A percentile compares a stretch with the other conserved stretches of the same genome.
These are phyloP conservation scores for Eurytoma californica DNA, from an alignment of 2,888 invertebrate genomes.

Conservation along the genomic window DNA sequence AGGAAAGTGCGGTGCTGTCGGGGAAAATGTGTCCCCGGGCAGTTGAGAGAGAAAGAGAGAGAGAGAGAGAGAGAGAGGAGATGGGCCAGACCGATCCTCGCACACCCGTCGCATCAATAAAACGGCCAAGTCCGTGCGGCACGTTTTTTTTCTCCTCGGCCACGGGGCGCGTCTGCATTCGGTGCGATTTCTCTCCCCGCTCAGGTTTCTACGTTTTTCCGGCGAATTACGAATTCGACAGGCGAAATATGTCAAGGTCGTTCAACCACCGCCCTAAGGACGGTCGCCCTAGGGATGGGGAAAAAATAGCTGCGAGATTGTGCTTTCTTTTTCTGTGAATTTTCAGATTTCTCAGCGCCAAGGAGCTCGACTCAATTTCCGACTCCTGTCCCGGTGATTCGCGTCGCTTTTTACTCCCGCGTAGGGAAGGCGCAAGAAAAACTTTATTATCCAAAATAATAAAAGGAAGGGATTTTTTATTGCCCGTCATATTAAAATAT, in stretches of 20 bases:
- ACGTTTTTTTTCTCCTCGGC: neutral
- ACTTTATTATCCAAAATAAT: too few species aligned
- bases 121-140: conserved; percentile 1
- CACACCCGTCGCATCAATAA: conserved; percentile 39
- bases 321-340: neutral
- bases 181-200: conserved; percentile 13
- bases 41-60: neutral
- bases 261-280: conserved; percentile 18
- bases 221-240: conserved; percentile 34
- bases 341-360: neutral
- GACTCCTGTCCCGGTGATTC: too few species aligned
- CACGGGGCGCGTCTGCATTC: conserved; percentile 18
- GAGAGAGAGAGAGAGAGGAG: neutral
- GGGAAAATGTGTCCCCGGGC: neutral
- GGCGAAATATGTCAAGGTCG: conserved; percentile 44
- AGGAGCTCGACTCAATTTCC: neutral
- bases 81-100: neutral
- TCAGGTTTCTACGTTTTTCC: neutral
- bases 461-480: too few species aligned
- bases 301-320: conserved; percentile 2
- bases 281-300: too few species aligned
- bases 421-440: too few species aligned
- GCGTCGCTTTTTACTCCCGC: too few species aligned
- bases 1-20: too few species aligned
- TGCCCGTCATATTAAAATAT: too few species aligned